Conservation (phyloP, 2,113 vertebrate species). For the Atlantisia rogersi region DNA sequence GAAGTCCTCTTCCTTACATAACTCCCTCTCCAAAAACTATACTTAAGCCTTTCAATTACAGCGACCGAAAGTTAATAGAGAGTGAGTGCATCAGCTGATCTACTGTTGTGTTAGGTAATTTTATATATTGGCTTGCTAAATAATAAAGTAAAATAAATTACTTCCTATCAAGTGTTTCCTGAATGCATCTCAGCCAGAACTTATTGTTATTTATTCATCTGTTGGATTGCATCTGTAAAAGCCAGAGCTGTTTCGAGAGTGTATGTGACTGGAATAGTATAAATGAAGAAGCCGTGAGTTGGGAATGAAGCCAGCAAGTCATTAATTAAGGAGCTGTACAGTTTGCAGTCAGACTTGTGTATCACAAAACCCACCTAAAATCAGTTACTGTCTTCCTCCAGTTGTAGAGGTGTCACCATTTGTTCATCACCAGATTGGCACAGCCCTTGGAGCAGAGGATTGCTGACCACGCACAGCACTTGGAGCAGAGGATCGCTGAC, state of each 20-base stretch:
- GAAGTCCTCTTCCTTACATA: neutral
- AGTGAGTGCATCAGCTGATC: slow-evolving; percentile 26
- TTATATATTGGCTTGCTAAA: slow-evolving; percentile 55
- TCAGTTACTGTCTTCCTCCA: neutral
- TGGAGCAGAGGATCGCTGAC: accelerated
- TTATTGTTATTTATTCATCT: slow-evolving; percentile 71
- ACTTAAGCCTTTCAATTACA: slow-evolving; percentile 14
- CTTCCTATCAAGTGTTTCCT: slow-evolving; percentile 43
- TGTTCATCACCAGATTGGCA: accelerated
- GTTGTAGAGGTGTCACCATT: neutral
- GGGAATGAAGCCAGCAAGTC: slow-evolving; percentile 29
- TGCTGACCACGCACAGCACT: accelerated
- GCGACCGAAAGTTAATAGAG: slow-evolving; percentile 9
- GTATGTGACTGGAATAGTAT: slow-evolving; percentile 58
- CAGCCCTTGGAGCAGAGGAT: neutral
- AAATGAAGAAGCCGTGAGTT: neutral
- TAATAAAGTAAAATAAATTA: slow-evolving; percentile 68
- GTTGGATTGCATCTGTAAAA: slow-evolving; percentile 52
- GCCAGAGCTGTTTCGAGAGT: neutral
- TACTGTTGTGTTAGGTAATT: neutral
- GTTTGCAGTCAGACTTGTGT: neutral
- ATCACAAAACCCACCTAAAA: neutral
- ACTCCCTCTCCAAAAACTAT: neutral
- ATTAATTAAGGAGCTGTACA: slow-evolving; percentile 38
- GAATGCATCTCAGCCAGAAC: slow-evolving; percentile 13